Base-by-base conservation (phyloP, 2,888 invertebrate species). In the Thereva unica region DNA sequence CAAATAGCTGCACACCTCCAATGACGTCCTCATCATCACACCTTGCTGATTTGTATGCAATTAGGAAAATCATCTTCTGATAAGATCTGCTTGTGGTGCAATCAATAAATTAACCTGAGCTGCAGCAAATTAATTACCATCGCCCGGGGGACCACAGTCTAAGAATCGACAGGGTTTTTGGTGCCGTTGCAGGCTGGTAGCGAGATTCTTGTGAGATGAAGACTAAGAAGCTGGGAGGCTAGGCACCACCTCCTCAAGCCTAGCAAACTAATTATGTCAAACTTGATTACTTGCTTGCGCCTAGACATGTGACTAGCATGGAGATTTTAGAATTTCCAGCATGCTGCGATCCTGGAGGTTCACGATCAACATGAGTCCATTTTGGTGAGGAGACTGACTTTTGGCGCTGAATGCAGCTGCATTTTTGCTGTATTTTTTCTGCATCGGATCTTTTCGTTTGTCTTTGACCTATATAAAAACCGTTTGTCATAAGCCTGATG, bases 401-500 rank as follows among this genome's bases (percentile, higher is more conserved):
- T 10, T 38, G 10, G 37, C 5, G 10, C 7, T n/a, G n/a, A 53
- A 53, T 53, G 37, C 52, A 53, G 12, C 38, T 53, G 38, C 5
- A 3, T 37, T 10, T 2, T 9, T 35, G 8, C 50, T 9, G 37
- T n/a, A 37, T 9, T 35, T 9, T 8, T 50, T 37, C 34, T 38
- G 37, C 10, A 38, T 53, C 37, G 10, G 9, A 10, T 53, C 37
- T 35, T 44, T 56, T 44, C 35, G 35, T 34, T 12, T 35, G 56
- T 44, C 56, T 42, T 44, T 56, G 56, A 56, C 56, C 56, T 44
- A 56, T 56, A 42, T 56, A 56, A 56, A 35, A 23, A 56, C 44
- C 23, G 44, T 56, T 56, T 44, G 56, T 44, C 56, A 45, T 56
- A 56, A 12, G 35, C 7, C 7, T 9, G 8, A 56, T 42, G 10